Conservation (phyloP, 2,797 vertebrate species). For the Hirundo rustica region DNA sequence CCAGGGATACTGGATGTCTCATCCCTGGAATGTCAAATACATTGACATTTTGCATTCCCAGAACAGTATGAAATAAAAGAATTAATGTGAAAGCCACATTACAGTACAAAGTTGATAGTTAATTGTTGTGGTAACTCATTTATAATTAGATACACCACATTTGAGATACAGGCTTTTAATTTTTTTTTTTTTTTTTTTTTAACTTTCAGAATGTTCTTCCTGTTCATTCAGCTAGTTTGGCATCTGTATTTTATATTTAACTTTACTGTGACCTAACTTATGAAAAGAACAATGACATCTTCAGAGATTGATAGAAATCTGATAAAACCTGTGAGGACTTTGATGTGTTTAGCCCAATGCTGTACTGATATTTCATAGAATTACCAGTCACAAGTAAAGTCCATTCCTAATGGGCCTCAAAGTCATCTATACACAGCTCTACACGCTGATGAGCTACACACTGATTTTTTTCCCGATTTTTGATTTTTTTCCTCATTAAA, state of each 20-base stretch:
- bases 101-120: background rate
- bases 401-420: background rate
- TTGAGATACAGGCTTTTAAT: background rate
- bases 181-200: background rate
- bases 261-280: background rate
- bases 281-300: background rate
- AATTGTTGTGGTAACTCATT: background rate
- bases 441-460: background rate
- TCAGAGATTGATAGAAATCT: background rate
- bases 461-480: background rate
- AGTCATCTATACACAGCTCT: background rate
- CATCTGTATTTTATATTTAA: background rate
- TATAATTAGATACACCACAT: background rate
- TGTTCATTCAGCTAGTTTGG: background rate
- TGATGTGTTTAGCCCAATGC: background rate
- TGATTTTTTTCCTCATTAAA: background rate
- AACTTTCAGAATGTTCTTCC: background rate
- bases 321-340: background rate
- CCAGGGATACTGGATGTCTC: background rate
- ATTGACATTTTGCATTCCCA: background rate
- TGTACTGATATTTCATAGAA: background rate
- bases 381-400: background rate
- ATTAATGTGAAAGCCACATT: background rate
- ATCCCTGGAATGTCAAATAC: background rate
- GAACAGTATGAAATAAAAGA: background rate